These are phyloP conservation scores for Euura saliciscinereae DNA, from an alignment of 1,140 invertebrate species.

Conservation along the genomic window DNA sequence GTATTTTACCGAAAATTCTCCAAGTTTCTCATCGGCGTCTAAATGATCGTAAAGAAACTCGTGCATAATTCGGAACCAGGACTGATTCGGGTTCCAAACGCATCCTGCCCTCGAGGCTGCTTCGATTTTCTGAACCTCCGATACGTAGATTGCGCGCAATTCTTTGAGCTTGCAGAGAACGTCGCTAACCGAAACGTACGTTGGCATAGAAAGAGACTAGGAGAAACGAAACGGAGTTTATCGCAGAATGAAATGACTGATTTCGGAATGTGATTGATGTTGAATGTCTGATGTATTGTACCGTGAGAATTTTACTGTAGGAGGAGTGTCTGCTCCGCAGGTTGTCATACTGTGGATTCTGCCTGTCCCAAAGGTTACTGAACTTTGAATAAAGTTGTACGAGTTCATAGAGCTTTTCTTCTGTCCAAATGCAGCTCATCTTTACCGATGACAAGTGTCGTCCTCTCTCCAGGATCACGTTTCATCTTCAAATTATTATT, in stretches of 20 bases:
- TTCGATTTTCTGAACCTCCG: constrained; percentile 7
- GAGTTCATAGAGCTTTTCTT: constrained; percentile 19
- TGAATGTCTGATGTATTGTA: background rate
- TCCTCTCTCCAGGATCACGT: background rate
- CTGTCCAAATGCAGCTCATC: constrained; percentile 16
- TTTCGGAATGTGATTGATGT: background rate
- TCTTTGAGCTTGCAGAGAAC: constrained; percentile 21
- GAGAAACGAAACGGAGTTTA: constrained; percentile 18
- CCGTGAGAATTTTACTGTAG: constrained; percentile 20
- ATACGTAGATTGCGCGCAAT: constrained; percentile 16
- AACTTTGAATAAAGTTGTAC: constrained; percentile 14
- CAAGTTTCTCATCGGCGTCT: constrained; percentile 22
- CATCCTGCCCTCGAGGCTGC: constrained; percentile 9
- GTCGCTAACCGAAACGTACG: constrained; percentile 18
- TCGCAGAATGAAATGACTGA: background rate
- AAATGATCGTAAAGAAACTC: constrained; percentile 25
- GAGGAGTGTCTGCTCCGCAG: constrained; percentile 14
- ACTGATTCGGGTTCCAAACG: constrained; percentile 15
- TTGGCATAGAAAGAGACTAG: constrained; percentile 16
- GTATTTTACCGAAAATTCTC: constrained; percentile 12
- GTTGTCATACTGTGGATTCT: constrained; percentile 15
- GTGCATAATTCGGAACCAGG: constrained; percentile 24
- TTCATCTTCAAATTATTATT: background rate
- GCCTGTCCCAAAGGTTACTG: constrained; percentile 21
- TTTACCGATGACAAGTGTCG: background rate